Evolutionary conservation across 2,888 invertebrate species (phyloP), one percentile per base, ranked within the genome.

Genomic region (Neocrepidodera transversa): DNA sequence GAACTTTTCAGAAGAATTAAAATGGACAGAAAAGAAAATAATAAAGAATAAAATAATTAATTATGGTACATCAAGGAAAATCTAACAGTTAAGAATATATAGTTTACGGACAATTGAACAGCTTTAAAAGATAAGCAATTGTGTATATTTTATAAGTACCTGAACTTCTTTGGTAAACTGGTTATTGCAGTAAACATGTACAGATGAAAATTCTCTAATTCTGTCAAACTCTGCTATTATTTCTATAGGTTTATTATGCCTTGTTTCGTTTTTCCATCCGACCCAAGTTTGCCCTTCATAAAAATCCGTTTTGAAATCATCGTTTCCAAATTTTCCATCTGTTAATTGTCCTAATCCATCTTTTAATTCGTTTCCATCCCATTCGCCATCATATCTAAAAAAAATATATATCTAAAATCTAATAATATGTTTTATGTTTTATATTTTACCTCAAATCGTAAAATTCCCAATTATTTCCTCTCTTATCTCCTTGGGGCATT

Each of bases 401-500:
- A n/a, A 10, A n/a, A n/a, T n/a, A n/a, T n/a, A n/a, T n/a, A n/a
- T n/a, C n/a, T n/a, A n/a, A n/a, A n/a, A n/a, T n/a, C n/a, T n/a
- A n/a, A n/a, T n/a, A n/a, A n/a, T n/a, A n/a, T n/a, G n/a, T n/a
- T n/a, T n/a, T n/a, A n/a, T n/a, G n/a, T n/a, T n/a, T n/a, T n/a
- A 28, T 14, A 1, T 28, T 36, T 60, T 48, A 60, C 64, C 64
- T 60, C 66, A 87, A 85, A 79, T 95, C 95, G 64, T 87, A 88
- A 68, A 95, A 87, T 74, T 93, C 91, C 79, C 92, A 86, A 50
- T 89, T 89, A 65, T 88, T 85, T 62, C 91, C 91, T 23, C 92
- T 84, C 74, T 88, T 87, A 80, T 93, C 91, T 7, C 95, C 95
- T 77, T 93, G 92, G 13, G 92, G 91, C 88, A 94, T 92, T 36